These are phyloP conservation scores for Aricia agestis DNA, from an alignment of 1,140 invertebrate species.

Conservation along the genomic window DNA sequence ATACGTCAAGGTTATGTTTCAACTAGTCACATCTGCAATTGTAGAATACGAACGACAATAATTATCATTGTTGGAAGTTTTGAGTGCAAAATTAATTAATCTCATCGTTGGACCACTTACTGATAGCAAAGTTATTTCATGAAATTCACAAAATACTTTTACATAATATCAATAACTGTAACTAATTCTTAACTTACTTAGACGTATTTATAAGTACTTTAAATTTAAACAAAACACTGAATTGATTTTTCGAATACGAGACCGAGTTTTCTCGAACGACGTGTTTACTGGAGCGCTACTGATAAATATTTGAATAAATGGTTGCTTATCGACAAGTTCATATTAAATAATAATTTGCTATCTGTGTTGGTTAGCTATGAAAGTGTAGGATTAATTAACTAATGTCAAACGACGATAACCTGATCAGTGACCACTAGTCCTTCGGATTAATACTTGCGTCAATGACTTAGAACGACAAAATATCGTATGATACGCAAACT, in stretches of 20 bases:
- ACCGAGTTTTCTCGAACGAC: neutral
- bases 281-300: slow-evolving; percentile 24
- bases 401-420: slow-evolving; percentile 52
- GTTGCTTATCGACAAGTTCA: slow-evolving; percentile 10
- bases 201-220: no score
- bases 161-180: no score
- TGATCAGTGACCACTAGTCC: slow-evolving; percentile 34
- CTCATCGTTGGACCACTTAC: no score
- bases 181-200: no score
- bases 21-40: slow-evolving; percentile 35
- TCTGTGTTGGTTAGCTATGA: slow-evolving; percentile 12
- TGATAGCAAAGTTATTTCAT: no score
- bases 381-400: slow-evolving; percentile 48
- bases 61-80: slow-evolving; percentile 1
- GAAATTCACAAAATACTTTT: no score
- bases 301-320: slow-evolving; percentile 28
- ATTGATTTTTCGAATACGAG: neutral
- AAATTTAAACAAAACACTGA: neutral
- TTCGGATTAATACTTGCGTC: slow-evolving; percentile 49
- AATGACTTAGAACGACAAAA: slow-evolving; percentile 37
- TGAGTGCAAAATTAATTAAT: neutral
- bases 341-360: slow-evolving; percentile 1
- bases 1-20: slow-evolving; percentile 51
- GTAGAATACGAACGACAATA: slow-evolving; percentile 21
- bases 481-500: slow-evolving; percentile 13